Evolutionary conservation across 2,888 invertebrate species (phyloP).

Genomic region (Drosophila trichaetosa): DNA sequence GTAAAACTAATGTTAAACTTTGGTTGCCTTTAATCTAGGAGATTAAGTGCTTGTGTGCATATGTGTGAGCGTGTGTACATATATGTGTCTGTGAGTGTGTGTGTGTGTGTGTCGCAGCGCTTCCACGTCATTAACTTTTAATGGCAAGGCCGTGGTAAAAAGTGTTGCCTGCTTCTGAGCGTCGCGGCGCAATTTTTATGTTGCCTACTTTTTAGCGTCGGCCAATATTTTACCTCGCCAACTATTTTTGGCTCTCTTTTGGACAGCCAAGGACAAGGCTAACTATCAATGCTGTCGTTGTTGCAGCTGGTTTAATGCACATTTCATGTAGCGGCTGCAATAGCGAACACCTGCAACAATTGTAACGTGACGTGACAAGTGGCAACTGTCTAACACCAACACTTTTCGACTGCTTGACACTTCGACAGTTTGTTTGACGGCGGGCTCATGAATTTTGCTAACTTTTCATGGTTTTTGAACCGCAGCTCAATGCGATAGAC

Average conservation of each 20-base stretch:
- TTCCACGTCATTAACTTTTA: slow-evolving; percentile 73
- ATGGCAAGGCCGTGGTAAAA: slow-evolving; percentile 49
- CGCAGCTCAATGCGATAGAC: slow-evolving; percentile 33
- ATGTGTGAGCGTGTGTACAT: not conserved
- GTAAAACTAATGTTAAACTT: slow-evolving; percentile 50
- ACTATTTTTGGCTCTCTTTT: slow-evolving; percentile 38
- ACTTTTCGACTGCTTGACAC: slow-evolving; percentile 60
- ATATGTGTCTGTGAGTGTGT: slow-evolving; percentile 6
- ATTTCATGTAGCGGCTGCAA: slow-evolving; percentile 49
- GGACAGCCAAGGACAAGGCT: slow-evolving; percentile 56
- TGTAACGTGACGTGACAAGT: slow-evolving; percentile 49
- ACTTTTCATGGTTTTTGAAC: slow-evolving; percentile 54
- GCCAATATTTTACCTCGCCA: slow-evolving; percentile 14
- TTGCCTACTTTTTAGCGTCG: slow-evolving; percentile 38
- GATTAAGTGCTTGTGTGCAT: slow-evolving; percentile 25
- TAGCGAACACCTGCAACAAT: slow-evolving; percentile 45
- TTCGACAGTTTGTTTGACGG: slow-evolving; percentile 67
- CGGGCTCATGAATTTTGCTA: slow-evolving; percentile 63
- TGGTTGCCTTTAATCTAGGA: slow-evolving; percentile 31
- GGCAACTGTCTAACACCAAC: slow-evolving; percentile 46
- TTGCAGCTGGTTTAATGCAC: slow-evolving; percentile 62
- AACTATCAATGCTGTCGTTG: slow-evolving; percentile 15
- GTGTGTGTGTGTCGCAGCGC: slow-evolving; percentile 23
- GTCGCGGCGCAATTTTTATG: slow-evolving; percentile 26
- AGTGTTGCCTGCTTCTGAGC: slow-evolving; percentile 44